Evolutionary conservation across 30 jellyfish, hydroid and myxozoan species (phyloP).

Genomic region (Chrysaora quinquecirrha): DNA sequence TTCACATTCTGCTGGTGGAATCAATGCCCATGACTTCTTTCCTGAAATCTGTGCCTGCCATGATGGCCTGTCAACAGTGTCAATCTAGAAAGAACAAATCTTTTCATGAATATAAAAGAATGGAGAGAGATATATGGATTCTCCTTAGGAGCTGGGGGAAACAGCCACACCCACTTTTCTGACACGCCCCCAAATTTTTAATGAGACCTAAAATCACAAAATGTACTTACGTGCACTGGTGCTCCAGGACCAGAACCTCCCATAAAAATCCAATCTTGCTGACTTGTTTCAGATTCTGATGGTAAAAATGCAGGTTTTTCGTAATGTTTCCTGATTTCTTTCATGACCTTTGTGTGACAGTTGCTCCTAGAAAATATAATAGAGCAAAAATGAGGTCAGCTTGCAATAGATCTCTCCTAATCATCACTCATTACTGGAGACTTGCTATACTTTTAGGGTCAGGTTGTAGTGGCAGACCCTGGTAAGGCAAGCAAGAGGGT

Average conservation of each 20-base stretch:
- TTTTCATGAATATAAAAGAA: too few relatives aligned
- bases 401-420: too few relatives aligned
- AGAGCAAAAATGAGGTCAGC: too few relatives aligned
- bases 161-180: too few relatives aligned
- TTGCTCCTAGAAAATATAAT: conserved; percentile 91
- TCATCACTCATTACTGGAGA: too few relatives aligned
- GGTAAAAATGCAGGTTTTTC: conserved; percentile 85
- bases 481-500: too few relatives aligned
- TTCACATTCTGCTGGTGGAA: conserved; percentile 98
- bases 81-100: conserved; percentile 69
- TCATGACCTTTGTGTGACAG: conserved; percentile 74
- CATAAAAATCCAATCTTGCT: conserved; percentile 92
- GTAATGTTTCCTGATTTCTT: conserved; percentile 80
- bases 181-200: too few relatives aligned
- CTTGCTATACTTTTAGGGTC: too few relatives aligned
- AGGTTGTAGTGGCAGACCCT: too few relatives aligned
- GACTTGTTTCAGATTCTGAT: conserved; percentile 92
- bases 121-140: too few relatives aligned
- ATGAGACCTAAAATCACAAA: too few relatives aligned
- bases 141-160: too few relatives aligned
- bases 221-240: conserved; percentile 94
- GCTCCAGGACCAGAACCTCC: conserved; percentile 99
- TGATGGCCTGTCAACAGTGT: conserved; percentile 88
- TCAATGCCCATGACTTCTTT: conserved; percentile 86
- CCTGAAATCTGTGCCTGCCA: conserved; percentile 99